These are phyloP conservation scores for Acanthococcus lagerstroemiae DNA, from an alignment of 2,888 invertebrate species.

Conservation along the genomic window DNA sequence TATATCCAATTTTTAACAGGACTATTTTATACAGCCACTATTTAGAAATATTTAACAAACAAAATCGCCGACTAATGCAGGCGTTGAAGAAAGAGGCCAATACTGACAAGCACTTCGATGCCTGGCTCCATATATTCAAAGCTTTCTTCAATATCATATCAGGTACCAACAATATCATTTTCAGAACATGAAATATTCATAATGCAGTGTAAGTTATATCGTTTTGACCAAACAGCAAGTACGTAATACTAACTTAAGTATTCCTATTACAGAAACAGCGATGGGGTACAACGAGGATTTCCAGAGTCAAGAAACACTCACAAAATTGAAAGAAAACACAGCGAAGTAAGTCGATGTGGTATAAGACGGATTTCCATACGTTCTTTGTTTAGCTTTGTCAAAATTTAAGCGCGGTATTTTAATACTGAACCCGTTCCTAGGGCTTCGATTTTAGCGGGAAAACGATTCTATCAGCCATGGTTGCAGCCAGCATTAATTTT, in stretches of 20 bases:
- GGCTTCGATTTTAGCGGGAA: conserved; percentile 34
- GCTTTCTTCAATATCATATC: neutral
- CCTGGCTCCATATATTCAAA: conserved; percentile 34
- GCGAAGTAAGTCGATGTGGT: conserved; percentile 35
- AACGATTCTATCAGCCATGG: conserved; percentile 36
- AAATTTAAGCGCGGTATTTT: too few species aligned
- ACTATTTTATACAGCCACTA: conserved; percentile 43
- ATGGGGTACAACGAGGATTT: conserved; percentile 35
- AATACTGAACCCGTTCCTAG: too few species aligned
- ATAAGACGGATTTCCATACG: too few species aligned
- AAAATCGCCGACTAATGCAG: conserved; percentile 40
- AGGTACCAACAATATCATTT: too few species aligned
- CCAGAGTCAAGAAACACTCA: conserved; percentile 32
- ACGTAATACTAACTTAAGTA: neutral
- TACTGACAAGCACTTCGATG: conserved; percentile 34
- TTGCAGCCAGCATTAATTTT: conserved; percentile 35
- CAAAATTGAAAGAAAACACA: conserved; percentile 34
- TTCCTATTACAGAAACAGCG: conserved; percentile 34
- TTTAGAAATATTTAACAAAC: conserved; percentile 40
- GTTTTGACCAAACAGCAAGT: too few species aligned
- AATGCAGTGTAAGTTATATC: too few species aligned
- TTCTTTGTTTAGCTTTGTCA: too few species aligned
- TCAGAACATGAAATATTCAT: too few species aligned
- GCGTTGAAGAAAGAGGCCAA: conserved; percentile 39
- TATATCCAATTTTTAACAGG: conserved; percentile 46